A percentile compares a stretch with the other conserved stretches of the same genome.
Conservation (phyloP, 2,888 invertebrate species). For the Oligia strigilis region DNA sequence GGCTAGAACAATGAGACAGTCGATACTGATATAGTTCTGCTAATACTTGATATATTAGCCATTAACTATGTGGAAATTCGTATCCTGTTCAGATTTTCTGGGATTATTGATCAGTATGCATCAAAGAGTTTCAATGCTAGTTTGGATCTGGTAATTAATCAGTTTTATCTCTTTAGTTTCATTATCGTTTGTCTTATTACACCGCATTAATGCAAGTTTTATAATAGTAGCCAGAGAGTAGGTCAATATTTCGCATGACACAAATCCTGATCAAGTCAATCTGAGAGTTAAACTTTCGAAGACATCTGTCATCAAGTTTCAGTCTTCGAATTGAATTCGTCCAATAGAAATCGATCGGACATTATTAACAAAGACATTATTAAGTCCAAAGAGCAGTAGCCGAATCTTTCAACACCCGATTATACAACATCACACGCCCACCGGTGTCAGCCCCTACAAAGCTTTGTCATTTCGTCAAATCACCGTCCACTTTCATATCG, state of each 20-base stretch:
- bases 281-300: background rate
- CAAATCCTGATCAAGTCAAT: background rate
- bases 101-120: background rate
- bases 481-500: slow-evolving; percentile 78
- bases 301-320: background rate
- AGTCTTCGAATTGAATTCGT: background rate
- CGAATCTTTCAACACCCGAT: slow-evolving; percentile 56
- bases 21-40: slow-evolving; percentile 37
- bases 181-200: background rate
- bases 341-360: slow-evolving; percentile 37
- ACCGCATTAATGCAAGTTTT: background rate
- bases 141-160: background rate
- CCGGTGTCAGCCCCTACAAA: slow-evolving; percentile 61
- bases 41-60: slow-evolving; percentile 36
- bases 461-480: slow-evolving; percentile 71
- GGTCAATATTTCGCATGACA: background rate
- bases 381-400: slow-evolving; percentile 47
- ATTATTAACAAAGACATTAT: slow-evolving; percentile 43
- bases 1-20: slow-evolving; percentile 54
- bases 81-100: slow-evolving; percentile 26
- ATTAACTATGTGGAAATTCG: slow-evolving; percentile 37
- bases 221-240: background rate
- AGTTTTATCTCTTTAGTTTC: background rate
- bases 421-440: slow-evolving; percentile 56
- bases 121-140: background rate